Percentiles rank a stretch among this genome's conserved stretches.
phyloP scores from a whole-genome alignment of 37 sponge, comb jelly and placozoan genomes.

The Oscarella lobularis region DNA sequence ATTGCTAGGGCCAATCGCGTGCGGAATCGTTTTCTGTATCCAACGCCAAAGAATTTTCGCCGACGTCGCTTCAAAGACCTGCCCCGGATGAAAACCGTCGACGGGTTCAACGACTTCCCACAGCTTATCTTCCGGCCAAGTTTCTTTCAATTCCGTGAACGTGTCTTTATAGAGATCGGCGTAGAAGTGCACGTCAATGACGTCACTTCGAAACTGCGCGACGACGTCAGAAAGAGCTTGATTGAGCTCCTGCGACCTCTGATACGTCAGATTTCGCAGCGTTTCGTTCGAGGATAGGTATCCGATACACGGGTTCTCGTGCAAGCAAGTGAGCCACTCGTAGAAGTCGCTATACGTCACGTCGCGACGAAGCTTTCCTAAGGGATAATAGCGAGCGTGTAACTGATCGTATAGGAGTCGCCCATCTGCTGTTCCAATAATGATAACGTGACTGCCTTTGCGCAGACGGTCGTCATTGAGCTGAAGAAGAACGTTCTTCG shows the following conservation, averaged over 20 bases:
- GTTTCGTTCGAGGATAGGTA: slow-evolving; percentile 80
- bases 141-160: no score
- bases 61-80: no score
- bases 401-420: slow-evolving; percentile 62
- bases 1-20: no score
- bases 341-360: slow-evolving; percentile 68
- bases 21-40: no score
- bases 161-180: slow-evolving; percentile 49
- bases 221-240: no score
- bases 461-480: slow-evolving; percentile 52
- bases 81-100: slow-evolving; percentile 84
- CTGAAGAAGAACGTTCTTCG: slow-evolving; percentile 28
- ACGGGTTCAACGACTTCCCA: slow-evolving; percentile 85
- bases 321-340: slow-evolving; percentile 73
- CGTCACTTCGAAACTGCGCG: slow-evolving; percentile 27
- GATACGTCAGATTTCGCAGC: slow-evolving; percentile 57
- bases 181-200: slow-evolving; percentile 25
- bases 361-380: slow-evolving; percentile 46
- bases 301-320: slow-evolving; percentile 75
- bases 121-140: slow-evolving; percentile 28
- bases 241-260: slow-evolving; percentile 57
- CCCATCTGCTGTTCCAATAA: slow-evolving; percentile 63
- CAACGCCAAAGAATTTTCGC: no score
- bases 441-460: slow-evolving; percentile 42
- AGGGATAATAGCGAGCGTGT: slow-evolving; percentile 58